Conservation (phyloP, 2,113 vertebrate species). For the Hippopotamus amphibius region DNA sequence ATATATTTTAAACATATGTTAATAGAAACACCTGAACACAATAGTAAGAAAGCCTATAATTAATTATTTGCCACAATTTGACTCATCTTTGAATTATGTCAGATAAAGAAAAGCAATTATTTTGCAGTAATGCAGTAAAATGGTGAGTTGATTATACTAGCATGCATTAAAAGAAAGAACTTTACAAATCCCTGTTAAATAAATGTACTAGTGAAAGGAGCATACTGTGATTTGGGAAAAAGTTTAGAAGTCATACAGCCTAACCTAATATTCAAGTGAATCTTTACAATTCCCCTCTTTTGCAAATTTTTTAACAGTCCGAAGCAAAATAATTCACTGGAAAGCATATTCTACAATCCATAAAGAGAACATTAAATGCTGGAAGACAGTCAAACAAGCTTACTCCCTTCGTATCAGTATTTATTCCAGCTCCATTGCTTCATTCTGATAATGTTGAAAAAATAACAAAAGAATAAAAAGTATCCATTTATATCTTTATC, state of each 20-base stretch:
- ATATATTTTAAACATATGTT: neutral
- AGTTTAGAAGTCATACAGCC: neutral
- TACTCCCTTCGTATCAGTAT: neutral
- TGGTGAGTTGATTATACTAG: neutral
- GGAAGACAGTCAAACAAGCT: neutral
- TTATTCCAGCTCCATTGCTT: slow-evolving; percentile 2
- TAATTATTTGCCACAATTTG: neutral
- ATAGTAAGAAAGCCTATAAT: neutral
- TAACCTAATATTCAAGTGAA: slow-evolving; percentile 1
- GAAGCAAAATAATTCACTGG: neutral
- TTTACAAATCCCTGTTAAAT: neutral
- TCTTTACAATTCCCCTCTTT: neutral
- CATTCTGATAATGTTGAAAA: slow-evolving; percentile 13
- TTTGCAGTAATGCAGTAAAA: neutral
- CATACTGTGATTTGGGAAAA: neutral
- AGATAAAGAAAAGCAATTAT: neutral
- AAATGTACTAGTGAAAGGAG: neutral
- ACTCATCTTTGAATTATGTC: neutral
- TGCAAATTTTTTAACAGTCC: neutral
- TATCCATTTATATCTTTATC: slow-evolving; percentile 32
- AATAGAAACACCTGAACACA: neutral
- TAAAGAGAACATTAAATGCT: neutral
- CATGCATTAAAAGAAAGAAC: neutral
- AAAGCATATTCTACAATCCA: neutral
- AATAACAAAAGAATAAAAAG: neutral